These are phyloP conservation scores for Baccha elongata DNA, from an alignment of 2,888 invertebrate species.

Conservation along the genomic window DNA sequence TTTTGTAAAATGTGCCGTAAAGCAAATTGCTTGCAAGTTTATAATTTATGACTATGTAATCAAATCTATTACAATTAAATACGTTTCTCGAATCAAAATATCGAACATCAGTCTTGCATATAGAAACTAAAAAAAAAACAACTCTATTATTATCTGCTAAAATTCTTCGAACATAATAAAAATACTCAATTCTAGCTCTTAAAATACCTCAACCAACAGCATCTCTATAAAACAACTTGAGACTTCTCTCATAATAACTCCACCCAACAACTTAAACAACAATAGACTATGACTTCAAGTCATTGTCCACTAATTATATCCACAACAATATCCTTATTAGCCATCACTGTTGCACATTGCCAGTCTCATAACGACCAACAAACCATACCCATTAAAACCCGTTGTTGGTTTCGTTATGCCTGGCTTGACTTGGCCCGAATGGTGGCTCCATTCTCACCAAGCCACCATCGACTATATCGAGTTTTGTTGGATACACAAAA, in stretches of 20 bases:
- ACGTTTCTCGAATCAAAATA: no score
- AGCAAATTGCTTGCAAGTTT: no score
- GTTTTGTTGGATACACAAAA: not conserved
- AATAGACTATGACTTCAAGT: slow-evolving; percentile 38
- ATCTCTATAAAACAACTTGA: slow-evolving; percentile 26
- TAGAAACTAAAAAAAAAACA: no score
- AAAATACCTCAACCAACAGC: slow-evolving; percentile 29
- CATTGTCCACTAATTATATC: slow-evolving; percentile 70
- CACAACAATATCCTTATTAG: slow-evolving; percentile 70
- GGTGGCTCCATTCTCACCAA: slow-evolving; percentile 55
- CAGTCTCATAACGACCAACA: slow-evolving; percentile 42
- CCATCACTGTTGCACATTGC: slow-evolving; percentile 55
- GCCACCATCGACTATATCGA: not conserved
- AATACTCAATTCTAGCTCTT: slow-evolving; percentile 42
- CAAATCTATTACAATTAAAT: no score
- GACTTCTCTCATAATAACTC: slow-evolving; percentile 51
- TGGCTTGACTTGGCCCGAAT: not conserved
- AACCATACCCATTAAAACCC: slow-evolving; percentile 18
- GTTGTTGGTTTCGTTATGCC: slow-evolving; percentile 26
- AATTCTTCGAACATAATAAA: slow-evolving; percentile 37
- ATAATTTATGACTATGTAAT: no score
- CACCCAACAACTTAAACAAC: slow-evolving; percentile 47
- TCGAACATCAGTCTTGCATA: no score
- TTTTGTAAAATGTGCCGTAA: no score
- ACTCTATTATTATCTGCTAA: no score